phyloP scores from a whole-genome alignment of 1,140 invertebrate species.

The Drosophila subpulchrella region DNA sequence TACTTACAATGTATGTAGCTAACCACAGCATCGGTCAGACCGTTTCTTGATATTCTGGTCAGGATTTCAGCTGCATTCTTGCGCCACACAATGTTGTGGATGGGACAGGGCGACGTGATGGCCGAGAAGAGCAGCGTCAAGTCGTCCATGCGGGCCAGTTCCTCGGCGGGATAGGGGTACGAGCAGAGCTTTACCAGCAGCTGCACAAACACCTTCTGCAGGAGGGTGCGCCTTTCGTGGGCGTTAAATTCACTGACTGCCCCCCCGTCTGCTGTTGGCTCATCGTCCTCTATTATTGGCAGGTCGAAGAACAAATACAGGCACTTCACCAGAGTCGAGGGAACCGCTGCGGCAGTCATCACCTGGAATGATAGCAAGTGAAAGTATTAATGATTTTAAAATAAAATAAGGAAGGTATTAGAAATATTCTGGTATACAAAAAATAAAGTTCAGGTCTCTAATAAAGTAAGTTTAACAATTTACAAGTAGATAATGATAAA shows the following conservation, averaged over 20 bases:
- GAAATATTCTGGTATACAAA: no score
- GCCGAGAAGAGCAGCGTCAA: conserved; percentile 97
- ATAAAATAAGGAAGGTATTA: no score
- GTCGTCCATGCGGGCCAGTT: conserved; percentile 98
- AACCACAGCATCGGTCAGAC: conserved; percentile 95
- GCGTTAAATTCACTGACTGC: conserved; percentile 94
- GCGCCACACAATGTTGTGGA: conserved; percentile 97
- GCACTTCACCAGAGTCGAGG: conserved; percentile 99
- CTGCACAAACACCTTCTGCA: conserved; percentile 99
- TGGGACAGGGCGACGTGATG: conserved; percentile 96
- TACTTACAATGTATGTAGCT: conserved; percentile 97
- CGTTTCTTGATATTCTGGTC: conserved; percentile 97
- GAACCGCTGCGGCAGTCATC: conserved; percentile 97
- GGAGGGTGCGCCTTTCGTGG: conserved; percentile 93
- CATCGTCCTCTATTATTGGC: conserved; percentile 93
- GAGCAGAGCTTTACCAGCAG: conserved; percentile 97
- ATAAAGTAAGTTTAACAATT: no score
- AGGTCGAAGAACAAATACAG: conserved; percentile 99
- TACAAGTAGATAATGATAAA: no score
- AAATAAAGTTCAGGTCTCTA: no score
- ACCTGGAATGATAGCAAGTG: conserved; percentile 86
- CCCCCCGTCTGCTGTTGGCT: conserved; percentile 73
- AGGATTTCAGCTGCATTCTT: conserved; percentile 96
- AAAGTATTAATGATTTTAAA: neutral
- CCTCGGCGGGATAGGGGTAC: conserved; percentile 96